Evolutionary conservation across 1,140 invertebrate species (phyloP).

Genomic region (Anoplolepis gracilipes): DNA sequence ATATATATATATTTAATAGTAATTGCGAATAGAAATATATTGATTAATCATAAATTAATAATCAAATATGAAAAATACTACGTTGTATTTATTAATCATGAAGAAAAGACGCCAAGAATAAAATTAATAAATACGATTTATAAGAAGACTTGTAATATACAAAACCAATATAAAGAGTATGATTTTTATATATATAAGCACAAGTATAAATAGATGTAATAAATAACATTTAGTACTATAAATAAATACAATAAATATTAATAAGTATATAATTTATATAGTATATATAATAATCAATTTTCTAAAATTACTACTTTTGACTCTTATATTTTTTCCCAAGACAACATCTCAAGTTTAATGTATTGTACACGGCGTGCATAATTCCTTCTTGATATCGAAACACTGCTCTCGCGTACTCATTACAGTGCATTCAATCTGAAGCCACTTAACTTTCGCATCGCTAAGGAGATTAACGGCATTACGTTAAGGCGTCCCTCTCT

Average conservation of each 20-base stretch:
- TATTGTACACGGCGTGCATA: background rate
- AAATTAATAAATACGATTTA: background rate
- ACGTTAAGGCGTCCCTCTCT: slow-evolving; percentile 40
- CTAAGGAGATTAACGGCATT: slow-evolving; percentile 71
- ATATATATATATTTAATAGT: too few relatives aligned
- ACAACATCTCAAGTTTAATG: slow-evolving; percentile 19
- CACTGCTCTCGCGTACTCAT: slow-evolving; percentile 25
- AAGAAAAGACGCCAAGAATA: background rate
- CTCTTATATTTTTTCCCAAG: background rate
- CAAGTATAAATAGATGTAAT: too few relatives aligned
- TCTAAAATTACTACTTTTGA: background rate
- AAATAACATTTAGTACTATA: too few relatives aligned
- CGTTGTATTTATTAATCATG: background rate
- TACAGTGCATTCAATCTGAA: slow-evolving; percentile 65
- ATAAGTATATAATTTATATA: too few relatives aligned
- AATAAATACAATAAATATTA: too few relatives aligned
- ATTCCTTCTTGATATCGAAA: slow-evolving; percentile 30
- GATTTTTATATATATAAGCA: too few relatives aligned
- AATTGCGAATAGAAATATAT: background rate
- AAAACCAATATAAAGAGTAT: background rate
- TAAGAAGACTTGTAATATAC: background rate
- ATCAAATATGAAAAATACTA: background rate
- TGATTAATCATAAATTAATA: background rate
- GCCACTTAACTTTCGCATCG: slow-evolving; percentile 69
- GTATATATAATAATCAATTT: too few relatives aligned